Evolutionary conservation across 2,888 invertebrate species (phyloP).

Genomic region (Xylota segnis): DNA sequence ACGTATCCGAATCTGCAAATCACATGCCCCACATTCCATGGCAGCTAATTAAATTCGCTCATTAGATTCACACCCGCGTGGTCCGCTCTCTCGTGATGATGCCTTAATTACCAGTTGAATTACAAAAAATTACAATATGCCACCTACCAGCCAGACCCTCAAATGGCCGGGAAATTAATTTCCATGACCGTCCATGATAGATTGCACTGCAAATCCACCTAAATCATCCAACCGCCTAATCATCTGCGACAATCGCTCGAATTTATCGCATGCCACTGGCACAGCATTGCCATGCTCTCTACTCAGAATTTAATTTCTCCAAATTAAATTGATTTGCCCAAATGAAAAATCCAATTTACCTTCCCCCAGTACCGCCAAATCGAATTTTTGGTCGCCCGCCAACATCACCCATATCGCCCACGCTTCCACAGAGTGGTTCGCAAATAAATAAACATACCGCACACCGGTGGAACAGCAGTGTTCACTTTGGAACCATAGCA

Average conservation of each 20-base stretch:
- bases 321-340: conserved; percentile 66
- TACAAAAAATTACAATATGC: conserved; percentile 10
- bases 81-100: neutral
- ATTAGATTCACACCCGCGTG: conserved; percentile 2
- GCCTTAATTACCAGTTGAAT: conserved; percentile 38
- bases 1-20: neutral
- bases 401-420: conserved; percentile 23
- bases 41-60: conserved; percentile 32
- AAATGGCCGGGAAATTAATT: conserved; percentile 24
- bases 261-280: conserved; percentile 48
- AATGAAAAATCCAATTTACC: conserved; percentile 64
- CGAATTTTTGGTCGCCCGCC: conserved; percentile 39
- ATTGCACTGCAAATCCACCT: neutral
- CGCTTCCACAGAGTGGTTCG: conserved; percentile 36
- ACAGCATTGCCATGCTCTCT: neutral
- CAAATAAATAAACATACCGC: conserved; percentile 66
- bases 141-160: conserved; percentile 7
- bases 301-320: conserved; percentile 45
- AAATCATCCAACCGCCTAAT: conserved; percentile 37
- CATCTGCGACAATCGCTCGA: conserved; percentile 53
- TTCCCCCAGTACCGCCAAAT: conserved; percentile 18
- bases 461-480: conserved; percentile 38
- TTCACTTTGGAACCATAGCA: conserved; percentile 54
- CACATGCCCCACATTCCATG: neutral
- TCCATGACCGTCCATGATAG: conserved; percentile 21